These are phyloP conservation scores for Hyperoodon ampullatus DNA, from an alignment of 2,113 vertebrate species.

Conservation along the genomic window DNA sequence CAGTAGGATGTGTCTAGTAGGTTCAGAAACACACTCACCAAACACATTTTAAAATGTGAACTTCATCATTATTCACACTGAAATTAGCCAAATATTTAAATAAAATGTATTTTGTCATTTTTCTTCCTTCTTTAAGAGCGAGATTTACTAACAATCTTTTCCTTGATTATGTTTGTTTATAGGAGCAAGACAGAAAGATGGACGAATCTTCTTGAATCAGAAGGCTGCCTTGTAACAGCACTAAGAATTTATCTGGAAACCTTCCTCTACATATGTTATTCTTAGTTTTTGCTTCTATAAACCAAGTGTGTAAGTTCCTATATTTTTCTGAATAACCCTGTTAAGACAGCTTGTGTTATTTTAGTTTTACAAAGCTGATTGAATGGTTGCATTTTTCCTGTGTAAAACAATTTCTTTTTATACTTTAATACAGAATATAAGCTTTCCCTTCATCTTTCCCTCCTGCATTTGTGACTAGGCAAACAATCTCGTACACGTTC, in stretches of 20 bases:
- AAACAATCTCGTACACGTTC: not conserved
- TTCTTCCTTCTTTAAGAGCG: slow-evolving; percentile 14
- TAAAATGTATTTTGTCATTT: not conserved
- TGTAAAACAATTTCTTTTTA: slow-evolving; percentile 69
- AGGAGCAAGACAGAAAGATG: slow-evolving; percentile 82
- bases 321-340: slow-evolving; percentile 67
- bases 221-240: slow-evolving; percentile 66
- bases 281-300: slow-evolving; percentile 80
- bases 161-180: slow-evolving; percentile 62
- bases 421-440: slow-evolving; percentile 57
- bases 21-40: not conserved
- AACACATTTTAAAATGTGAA: slow-evolving; percentile 6
- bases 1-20: not conserved
- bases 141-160: slow-evolving; percentile 30
- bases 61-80: not conserved
- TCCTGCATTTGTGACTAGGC: slow-evolving; percentile 12
- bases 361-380: slow-evolving; percentile 69
- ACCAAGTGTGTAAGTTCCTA: slow-evolving; percentile 81
- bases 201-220: slow-evolving; percentile 66
- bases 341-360: slow-evolving; percentile 73
- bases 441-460: slow-evolving; percentile 9
- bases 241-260: slow-evolving; percentile 75
- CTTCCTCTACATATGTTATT: slow-evolving; percentile 76
- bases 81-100: not conserved
- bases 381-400: slow-evolving; percentile 59